Evolutionary conservation across 2,113 vertebrate genomes (phyloP).

Genomic region (Pomatostomus ruficeps): DNA sequence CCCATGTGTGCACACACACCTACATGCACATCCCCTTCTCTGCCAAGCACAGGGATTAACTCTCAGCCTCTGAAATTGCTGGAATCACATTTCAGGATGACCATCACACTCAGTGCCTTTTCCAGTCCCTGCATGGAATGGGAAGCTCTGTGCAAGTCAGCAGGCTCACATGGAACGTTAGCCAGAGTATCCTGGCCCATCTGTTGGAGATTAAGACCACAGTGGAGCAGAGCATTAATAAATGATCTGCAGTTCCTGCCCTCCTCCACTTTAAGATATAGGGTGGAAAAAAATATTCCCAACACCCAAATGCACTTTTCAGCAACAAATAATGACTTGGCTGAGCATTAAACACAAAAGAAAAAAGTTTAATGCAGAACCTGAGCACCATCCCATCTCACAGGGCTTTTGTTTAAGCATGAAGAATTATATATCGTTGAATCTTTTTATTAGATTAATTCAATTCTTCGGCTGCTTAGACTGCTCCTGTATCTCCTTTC

Average conservation of each 20-base stretch:
- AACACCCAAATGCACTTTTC: neutral
- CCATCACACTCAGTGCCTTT: neutral
- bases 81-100: neutral
- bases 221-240: slow-evolving; percentile 36
- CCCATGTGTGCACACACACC: neutral
- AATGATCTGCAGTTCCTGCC: neutral
- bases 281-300: neutral
- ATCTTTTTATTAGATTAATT: slow-evolving; percentile 24
- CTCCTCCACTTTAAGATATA: neutral
- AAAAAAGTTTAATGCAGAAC: neutral
- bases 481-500: neutral
- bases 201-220: slow-evolving; percentile 29
- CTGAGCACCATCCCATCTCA: neutral
- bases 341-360: neutral
- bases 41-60: neutral
- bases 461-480: neutral
- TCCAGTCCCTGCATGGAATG: neutral
- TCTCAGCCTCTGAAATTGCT: neutral
- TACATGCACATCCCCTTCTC: neutral
- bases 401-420: neutral
- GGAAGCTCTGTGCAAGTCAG: neutral
- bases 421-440: neutral
- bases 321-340: neutral
- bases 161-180: neutral
- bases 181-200: neutral